phyloP scores from a whole-genome alignment of 64 coral and sea anemone species.

The Hydrozoanthus tunicans region DNA sequence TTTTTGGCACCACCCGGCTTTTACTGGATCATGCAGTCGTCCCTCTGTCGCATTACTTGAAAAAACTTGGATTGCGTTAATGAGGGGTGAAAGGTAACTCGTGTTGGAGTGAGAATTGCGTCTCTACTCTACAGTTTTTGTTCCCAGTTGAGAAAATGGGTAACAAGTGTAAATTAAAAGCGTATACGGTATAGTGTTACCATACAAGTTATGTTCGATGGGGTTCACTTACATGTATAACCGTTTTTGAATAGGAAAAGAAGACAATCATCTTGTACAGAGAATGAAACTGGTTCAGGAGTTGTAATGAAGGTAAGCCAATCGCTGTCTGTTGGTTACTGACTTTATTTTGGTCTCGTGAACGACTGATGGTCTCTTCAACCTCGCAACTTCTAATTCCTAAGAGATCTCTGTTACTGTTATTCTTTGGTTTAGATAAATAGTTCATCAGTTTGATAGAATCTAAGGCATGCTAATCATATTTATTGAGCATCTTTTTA shows the following conservation, averaged over 20 bases:
- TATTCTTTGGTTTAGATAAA: no score
- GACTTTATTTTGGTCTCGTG: not conserved
- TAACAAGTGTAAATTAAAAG: not conserved
- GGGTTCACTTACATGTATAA: not conserved
- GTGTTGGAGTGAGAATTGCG: not conserved
- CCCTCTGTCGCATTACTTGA: not conserved
- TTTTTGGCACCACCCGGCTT: not conserved
- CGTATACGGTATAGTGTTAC: not conserved
- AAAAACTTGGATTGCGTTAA: not conserved
- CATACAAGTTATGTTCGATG: not conserved
- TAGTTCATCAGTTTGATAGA: no score
- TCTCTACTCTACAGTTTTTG: no score
- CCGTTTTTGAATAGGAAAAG: conserved; percentile 2
- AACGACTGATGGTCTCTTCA: not conserved
- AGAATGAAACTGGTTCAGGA: conserved; percentile 6
- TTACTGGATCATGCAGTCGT: not conserved
- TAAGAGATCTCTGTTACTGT: no score
- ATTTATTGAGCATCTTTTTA: not conserved
- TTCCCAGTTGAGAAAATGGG: not conserved
- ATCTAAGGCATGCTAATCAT: not conserved
- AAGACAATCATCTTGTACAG: not conserved
- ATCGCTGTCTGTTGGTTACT: not conserved
- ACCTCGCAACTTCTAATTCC: no score
- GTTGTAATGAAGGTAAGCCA: conserved; percentile 21
- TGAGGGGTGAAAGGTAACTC: not conserved